phyloP scores from a whole-genome alignment of 2,888 invertebrate genomes.

The Zelleria hepariella region DNA sequence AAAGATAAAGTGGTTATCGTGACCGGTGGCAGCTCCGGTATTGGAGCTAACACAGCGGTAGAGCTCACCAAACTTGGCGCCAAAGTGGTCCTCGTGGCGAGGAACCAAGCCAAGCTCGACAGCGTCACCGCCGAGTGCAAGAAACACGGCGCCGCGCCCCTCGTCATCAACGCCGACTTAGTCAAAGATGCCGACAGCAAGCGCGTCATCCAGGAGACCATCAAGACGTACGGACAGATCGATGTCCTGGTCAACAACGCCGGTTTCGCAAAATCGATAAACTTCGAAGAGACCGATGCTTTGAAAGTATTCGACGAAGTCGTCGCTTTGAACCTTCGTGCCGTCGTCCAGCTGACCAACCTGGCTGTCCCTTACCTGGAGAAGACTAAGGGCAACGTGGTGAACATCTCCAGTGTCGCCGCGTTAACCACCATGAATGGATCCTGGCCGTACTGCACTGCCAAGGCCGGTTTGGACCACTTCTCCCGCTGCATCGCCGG shows the following conservation, averaged over 20 bases:
- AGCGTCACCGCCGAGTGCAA: too few species aligned
- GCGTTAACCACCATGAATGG: constrained; percentile 84
- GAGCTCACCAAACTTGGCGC: neutral
- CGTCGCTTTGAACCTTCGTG: constrained; percentile 83
- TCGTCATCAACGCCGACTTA: too few species aligned
- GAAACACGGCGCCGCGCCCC: neutral
- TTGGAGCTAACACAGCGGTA: neutral
- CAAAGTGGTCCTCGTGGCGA: neutral
- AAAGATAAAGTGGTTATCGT: neutral
- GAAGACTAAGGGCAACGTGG: too few species aligned
- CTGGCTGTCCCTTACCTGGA: too few species aligned
- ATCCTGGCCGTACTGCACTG: constrained; percentile 83
- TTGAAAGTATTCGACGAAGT: constrained; percentile 82
- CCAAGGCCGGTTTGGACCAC: constrained; percentile 89
- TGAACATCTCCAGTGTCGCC: constrained; percentile 87
- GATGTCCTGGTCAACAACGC: too few species aligned
- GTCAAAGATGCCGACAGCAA: neutral
- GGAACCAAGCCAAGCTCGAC: too few species aligned
- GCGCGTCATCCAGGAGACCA: neutral
- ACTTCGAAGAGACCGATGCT: constrained; percentile 8
- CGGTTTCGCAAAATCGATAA: constrained; percentile 5
- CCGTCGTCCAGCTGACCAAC: too few species aligned
- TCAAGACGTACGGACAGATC: constrained; percentile 29
- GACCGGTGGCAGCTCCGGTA: neutral
- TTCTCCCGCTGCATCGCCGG: constrained; percentile 86